phyloP scores from a whole-genome alignment of 2,888 invertebrate species.

The Seira sanloemensis region DNA sequence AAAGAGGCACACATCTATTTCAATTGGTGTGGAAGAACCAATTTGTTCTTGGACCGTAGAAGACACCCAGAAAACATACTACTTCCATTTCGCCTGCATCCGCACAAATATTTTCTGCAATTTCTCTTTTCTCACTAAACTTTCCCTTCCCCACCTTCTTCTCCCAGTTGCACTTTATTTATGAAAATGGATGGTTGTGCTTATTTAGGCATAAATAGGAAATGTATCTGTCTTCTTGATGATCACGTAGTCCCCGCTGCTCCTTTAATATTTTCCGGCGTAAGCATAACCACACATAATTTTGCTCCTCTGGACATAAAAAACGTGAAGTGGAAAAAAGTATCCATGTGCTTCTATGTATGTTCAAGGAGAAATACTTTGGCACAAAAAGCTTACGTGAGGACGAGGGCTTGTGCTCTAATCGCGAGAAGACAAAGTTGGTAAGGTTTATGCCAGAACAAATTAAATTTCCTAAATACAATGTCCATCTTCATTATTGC shows the following conservation, averaged over 20 bases:
- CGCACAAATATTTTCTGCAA: conserved; percentile 1
- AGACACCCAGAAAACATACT: background rate
- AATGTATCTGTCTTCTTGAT: conserved; percentile 8
- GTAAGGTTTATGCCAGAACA: conserved; percentile 1
- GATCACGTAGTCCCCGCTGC: background rate
- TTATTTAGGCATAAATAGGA: background rate
- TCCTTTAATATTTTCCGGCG: background rate
- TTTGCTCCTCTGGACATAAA: no score
- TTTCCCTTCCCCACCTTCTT: background rate
- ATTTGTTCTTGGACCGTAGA: conserved; percentile 10
- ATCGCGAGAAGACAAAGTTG: background rate
- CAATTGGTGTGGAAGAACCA: conserved; percentile 16
- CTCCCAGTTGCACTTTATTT: background rate
- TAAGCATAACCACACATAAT: background rate
- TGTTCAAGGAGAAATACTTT: conserved; percentile 13
- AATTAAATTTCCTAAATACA: conserved; percentile 17
- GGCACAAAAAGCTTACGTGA: background rate
- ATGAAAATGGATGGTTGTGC: background rate
- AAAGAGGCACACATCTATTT: conserved; percentile 1
- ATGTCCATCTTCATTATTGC: conserved; percentile 50
- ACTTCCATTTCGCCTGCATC: conserved; percentile 1
- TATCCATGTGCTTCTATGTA: background rate
- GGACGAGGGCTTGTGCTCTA: background rate
- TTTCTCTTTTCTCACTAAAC: background rate
- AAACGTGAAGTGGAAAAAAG: no score